phyloP scores from a whole-genome alignment of 2,888 invertebrate genomes.

The Calliopum simillimum region DNA sequence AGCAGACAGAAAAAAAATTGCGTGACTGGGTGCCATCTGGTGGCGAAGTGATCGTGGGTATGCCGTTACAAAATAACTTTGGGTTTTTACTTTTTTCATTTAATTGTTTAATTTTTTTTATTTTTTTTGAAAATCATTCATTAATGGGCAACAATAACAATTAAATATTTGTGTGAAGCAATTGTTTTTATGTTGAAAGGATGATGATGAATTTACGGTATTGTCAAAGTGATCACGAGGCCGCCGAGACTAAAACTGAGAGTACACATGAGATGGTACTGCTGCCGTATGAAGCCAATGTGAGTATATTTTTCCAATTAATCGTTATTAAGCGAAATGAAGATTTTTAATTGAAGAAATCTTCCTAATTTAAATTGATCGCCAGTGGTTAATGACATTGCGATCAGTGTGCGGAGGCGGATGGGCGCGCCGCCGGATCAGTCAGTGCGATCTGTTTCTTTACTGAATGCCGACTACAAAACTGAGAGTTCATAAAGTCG shows the following conservation, averaged over 20 bases:
- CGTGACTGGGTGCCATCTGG: slow-evolving; percentile 47
- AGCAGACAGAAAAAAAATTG: slow-evolving; percentile 30
- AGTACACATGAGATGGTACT: slow-evolving; percentile 5
- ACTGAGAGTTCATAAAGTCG: slow-evolving; percentile 27
- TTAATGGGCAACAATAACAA: slow-evolving; percentile 36
- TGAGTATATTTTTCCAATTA: slow-evolving; percentile 40
- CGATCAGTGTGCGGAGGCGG: slow-evolving; percentile 20
- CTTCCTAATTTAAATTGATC: slow-evolving; percentile 48
- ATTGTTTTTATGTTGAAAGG: slow-evolving; percentile 25
- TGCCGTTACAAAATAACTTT: slow-evolving; percentile 4
- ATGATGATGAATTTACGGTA: slow-evolving; percentile 12
- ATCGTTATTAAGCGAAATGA: slow-evolving; percentile 45
- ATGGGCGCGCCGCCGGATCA: neutral
- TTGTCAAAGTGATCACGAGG: slow-evolving; percentile 29
- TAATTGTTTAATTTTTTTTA: neutral
- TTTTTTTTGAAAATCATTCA: slow-evolving; percentile 23
- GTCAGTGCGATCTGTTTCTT: slow-evolving; percentile 2
- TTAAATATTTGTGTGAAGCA: neutral
- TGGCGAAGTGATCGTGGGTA: slow-evolving; percentile 27
- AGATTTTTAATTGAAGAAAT: slow-evolving; percentile 49
- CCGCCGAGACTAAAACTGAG: slow-evolving; percentile 28
- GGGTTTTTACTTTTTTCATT: neutral
- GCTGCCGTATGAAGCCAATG: slow-evolving; percentile 3
- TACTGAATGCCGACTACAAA: slow-evolving; percentile 16
- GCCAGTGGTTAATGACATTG: slow-evolving; percentile 42